Base-by-base conservation (phyloP, 2,797 vertebrate species). In the Oryzias sinensis region DNA sequence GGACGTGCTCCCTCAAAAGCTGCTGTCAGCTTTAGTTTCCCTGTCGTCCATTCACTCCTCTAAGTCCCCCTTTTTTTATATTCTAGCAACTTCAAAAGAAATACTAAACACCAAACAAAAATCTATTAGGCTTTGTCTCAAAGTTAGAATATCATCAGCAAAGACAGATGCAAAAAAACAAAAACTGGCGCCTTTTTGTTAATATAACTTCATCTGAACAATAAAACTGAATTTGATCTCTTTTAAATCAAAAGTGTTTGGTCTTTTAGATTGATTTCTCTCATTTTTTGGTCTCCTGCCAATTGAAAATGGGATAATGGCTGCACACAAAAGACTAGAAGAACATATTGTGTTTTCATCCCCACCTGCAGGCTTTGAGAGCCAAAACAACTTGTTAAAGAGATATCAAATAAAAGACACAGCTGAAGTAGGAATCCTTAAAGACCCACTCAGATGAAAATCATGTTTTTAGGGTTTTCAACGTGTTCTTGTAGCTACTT, bases 221-320 rank as follows among this genome's bases (percentile, higher is more conserved):
- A 37, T 11, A 37, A 11, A 37, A 37, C 33, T 53, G 62, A 64
- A 60, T 3, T 41, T 2, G 5, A 58, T 65, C 49, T 27, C 17
- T 55, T 17, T 73, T 72, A 62, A 63, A 68, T 75, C 70, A 72
- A 48, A 46, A 65, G 33, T 41, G 53, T 51, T 56, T 60, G 70
- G 68, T 79, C 59, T 56, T 54, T 42, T 40, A 27, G 20, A 79
- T 74, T 42, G 76, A 81, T 69, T 64, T 67, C 1, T 1, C 42
- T 43, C 52, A 16, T 4, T 52, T 41, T 61, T 60, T 45, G 7
- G 58, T 33, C 16, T 56, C 43, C 42, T 52, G 16, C 29, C 5
- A 49, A 18, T 24, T 37, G 5, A 18, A 7, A 14, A 33, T 14
- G 5, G 17, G 29, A 58, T 25, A 52, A 13, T 15, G 29, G 0